Percentiles rank a stretch among this genome's conserved stretches.
Conservation (phyloP, 2,113 vertebrate species). For the Neolamprologus sp. region DNA sequence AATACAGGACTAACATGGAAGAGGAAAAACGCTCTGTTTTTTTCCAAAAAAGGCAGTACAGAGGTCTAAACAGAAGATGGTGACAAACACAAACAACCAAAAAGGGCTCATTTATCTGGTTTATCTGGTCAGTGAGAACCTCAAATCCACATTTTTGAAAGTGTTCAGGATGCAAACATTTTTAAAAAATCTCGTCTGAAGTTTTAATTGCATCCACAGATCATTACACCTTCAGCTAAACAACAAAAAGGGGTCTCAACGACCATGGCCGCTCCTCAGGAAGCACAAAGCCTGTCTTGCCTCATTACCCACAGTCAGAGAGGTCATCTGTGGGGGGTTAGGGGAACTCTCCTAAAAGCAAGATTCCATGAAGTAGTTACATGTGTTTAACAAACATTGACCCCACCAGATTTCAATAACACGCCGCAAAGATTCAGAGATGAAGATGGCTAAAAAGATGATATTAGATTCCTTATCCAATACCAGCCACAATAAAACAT, state of each 20-base stretch:
- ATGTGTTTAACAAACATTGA: background rate
- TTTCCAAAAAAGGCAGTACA: background rate
- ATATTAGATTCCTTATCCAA: background rate
- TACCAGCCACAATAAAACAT: background rate
- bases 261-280: background rate
- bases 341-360: background rate
- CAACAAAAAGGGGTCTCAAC: background rate
- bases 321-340: background rate
- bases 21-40: background rate
- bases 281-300: background rate
- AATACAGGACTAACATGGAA: background rate
- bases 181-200: background rate
- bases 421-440: background rate
- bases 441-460: background rate
- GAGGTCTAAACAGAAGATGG: conserved; percentile 11
- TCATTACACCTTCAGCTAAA: conserved; percentile 9
- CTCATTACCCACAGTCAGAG: conserved; percentile 27
- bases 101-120: background rate
- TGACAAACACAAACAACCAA: conserved; percentile 14
- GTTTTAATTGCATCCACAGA: background rate
- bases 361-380: background rate
- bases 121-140: background rate
- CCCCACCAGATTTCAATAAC: background rate
- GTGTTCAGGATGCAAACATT: background rate
- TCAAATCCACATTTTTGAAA: background rate